Base-by-base conservation (phyloP, 1,140 invertebrate species). In the Drosophila serrata region DNA sequence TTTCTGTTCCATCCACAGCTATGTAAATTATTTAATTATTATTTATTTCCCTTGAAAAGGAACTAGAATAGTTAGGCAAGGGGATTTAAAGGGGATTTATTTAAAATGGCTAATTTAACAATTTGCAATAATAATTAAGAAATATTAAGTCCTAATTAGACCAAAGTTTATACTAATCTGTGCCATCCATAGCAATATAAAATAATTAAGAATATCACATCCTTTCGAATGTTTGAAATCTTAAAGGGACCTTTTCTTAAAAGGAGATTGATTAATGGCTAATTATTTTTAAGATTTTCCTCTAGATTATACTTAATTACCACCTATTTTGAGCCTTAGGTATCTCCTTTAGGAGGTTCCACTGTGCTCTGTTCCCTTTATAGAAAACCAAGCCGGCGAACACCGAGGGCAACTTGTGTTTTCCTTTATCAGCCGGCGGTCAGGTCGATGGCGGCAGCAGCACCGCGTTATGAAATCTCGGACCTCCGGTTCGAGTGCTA, bases 371-470 rank as follows among this genome's bases (percentile, higher is more conserved):
- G 51, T 46, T 65, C 33, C 29, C 42, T 40, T 56, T 15, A 46
- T 29, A 49, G 45, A 55, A 45, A 40, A 43, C 58, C 35, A 55
- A 57, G 42, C 33, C 37, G 17, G 12, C 48, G 57, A 9, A 17
- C 57, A 59, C 43, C 46, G 33, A 43, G 42, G 73, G 35, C 73
- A 81, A 46, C 63, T 46, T 24, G 62, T 51, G 33, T 69, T 87
- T 87, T 68, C 35, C 67, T 60, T 77, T 88, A 87, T 88, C 84
- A 88, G 63, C 48, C 75, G 37, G 46, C 61, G 45, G 58, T 63
- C 69, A 59, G 72, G 62, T 42, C 58, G 62, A 17, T 62, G 58
- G 27, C 60, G 58, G 27, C 64, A 68, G 27, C 57, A 74, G 58
- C 49, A 22, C 13, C 19, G 68, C 53, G 49, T 88, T 84, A 90